These are phyloP conservation scores for Solenopsis invicta DNA, from an alignment of 1,140 invertebrate species.

Conservation along the genomic window DNA sequence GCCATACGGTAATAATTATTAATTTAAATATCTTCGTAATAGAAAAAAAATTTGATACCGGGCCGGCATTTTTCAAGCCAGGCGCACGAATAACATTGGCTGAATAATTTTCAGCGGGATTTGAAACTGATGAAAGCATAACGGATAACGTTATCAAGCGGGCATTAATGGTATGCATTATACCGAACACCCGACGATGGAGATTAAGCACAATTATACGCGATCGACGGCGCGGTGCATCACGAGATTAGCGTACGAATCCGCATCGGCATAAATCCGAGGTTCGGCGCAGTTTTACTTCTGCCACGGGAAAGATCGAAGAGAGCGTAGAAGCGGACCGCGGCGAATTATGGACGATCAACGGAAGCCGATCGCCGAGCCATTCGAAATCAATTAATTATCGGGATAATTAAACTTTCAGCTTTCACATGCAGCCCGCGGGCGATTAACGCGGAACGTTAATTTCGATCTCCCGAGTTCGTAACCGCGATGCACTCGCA, in stretches of 20 bases:
- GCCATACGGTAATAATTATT: background rate
- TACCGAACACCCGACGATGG: constrained; percentile 33
- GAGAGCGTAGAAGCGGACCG: constrained; percentile 61
- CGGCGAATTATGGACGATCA: constrained; percentile 78
- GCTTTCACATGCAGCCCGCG: constrained; percentile 76
- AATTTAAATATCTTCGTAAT: background rate
- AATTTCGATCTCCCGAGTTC: constrained; percentile 76
- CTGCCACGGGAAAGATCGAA: constrained; percentile 56
- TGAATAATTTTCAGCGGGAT: constrained; percentile 36
- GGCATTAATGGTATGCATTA: constrained; percentile 51
- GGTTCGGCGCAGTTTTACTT: constrained; percentile 51
- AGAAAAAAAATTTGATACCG: background rate
- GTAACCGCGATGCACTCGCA: constrained; percentile 77
- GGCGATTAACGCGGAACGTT: constrained; percentile 78
- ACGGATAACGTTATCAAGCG: constrained; percentile 51
- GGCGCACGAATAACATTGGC: background rate
- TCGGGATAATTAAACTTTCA: constrained; percentile 82
- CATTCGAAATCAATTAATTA: constrained; percentile 84
- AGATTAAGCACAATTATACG: constrained; percentile 57
- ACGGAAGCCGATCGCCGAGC: constrained; percentile 68
- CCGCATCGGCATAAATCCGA: constrained; percentile 49
- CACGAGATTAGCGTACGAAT: constrained; percentile 47
- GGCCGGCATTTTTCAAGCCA: background rate
- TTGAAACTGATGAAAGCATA: constrained; percentile 50
- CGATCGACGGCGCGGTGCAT: constrained; percentile 39